Conservation (phyloP, 2,113 vertebrate species). For the Cnemophilus loriae region DNA sequence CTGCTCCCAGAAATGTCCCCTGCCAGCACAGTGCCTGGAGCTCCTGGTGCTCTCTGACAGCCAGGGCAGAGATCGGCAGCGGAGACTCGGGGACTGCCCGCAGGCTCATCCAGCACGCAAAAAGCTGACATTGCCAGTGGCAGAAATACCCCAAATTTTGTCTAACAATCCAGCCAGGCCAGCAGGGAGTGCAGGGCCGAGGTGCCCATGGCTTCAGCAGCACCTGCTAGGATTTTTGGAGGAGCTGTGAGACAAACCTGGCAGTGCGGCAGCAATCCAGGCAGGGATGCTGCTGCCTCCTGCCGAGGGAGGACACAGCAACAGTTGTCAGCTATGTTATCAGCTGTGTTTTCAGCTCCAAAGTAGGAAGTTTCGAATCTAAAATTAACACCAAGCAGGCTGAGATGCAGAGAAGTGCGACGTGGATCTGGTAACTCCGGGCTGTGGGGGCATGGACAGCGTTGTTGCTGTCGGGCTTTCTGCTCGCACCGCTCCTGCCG, state of each 20-base stretch:
- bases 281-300: not conserved
- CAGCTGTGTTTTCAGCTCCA: not conserved
- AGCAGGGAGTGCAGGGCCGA: rapidly evolving
- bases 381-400: not conserved
- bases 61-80: not conserved
- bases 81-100: rapidly evolving
- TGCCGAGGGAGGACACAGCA: not conserved
- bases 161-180: not conserved
- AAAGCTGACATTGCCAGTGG: not conserved
- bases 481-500: not conserved
- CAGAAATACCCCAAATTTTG: not conserved
- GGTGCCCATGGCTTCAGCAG: not conserved
- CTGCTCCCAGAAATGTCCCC: rapidly evolving
- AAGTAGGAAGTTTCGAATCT: not conserved
- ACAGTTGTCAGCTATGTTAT: not conserved
- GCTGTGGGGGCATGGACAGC: not conserved
- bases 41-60: not conserved
- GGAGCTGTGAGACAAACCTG: not conserved
- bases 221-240: not conserved
- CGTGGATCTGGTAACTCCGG: rapidly evolving
- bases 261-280: not conserved
- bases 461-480: not conserved
- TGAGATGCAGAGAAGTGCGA: not conserved
- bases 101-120: not conserved
- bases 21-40: not conserved